phyloP scores from a whole-genome alignment of 2,113 vertebrate genomes.

The Scomber japonicus region DNA sequence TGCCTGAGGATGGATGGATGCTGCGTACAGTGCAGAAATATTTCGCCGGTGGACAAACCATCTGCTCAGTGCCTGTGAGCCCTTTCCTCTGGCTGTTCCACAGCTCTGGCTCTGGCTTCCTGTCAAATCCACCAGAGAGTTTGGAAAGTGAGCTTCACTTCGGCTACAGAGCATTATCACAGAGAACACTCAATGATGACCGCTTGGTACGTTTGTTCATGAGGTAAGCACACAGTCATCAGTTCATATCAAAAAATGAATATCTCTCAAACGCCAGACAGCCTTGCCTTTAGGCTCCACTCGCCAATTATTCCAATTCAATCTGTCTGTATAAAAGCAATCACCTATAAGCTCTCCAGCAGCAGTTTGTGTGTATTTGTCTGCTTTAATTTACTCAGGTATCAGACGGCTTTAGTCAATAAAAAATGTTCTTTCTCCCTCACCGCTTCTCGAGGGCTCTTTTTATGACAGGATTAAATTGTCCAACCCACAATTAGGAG shows the following conservation, averaged over 20 bases:
- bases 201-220: not conserved
- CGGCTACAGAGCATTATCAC: conserved; percentile 8
- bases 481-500: conserved; percentile 66
- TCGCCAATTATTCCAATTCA: conserved; percentile 54
- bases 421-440: conserved; percentile 54
- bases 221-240: conserved; percentile 4
- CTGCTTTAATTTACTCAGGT: conserved; percentile 62
- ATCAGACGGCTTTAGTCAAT: conserved; percentile 65
- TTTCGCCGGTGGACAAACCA: conserved; percentile 40
- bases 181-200: not conserved
- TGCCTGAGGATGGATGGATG: conserved; percentile 10
- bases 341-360: conserved; percentile 38
- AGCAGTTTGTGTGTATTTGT: conserved; percentile 60
- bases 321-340: conserved; percentile 37
- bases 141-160: conserved; percentile 1
- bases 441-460: conserved; percentile 50
- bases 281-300: conserved; percentile 10
- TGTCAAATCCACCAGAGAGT: not conserved
- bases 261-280: conserved; percentile 22
- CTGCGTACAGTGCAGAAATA: conserved; percentile 7
- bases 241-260: conserved; percentile 46
- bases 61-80: conserved; percentile 32
- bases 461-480: conserved; percentile 75
- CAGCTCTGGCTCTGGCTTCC: not conserved
- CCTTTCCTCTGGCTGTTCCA: conserved; percentile 16